Base-by-base conservation (phyloP, 1,140 invertebrate genomes). In the Calephelis nemesis region DNA sequence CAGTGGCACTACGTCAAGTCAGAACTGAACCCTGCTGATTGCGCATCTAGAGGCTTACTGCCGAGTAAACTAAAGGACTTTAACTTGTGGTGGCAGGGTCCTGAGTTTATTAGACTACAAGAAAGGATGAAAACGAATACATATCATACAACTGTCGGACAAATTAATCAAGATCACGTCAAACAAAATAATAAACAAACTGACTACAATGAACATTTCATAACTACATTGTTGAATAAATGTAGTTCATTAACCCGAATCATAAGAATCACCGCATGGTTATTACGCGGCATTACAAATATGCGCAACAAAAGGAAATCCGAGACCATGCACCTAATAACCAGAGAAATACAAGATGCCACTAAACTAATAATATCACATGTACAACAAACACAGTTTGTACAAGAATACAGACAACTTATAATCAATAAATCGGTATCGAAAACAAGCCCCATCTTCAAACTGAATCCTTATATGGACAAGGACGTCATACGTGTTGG, bases 1-100 rank as follows among this genome's bases (percentile, higher is more conserved):
- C 13, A 74, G 1, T 85, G 80, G 81, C 12, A 45, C 1, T 79
- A 85, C 52, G 67, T 86, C 1, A 68, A 65, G 15, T 76, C 77
- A 4, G 52, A 75, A 19, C 11, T 73, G 0, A 85, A 85, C 60
- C 81, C 82, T 52, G 82, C 78, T 7, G 76, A 80, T 64, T 71
- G 69, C 42, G 74, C 74, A 5, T 60, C 70, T 1, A 58, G 75
- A 66, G 75, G 78, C 9, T 6, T 77, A 9, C 48, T 54, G 10
- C 71, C 75, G 5, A 50, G 7, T 4, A 70, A 75, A 42, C 62
- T 79, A 13, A 10, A 49, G 9, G 60, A 73, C 13, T 70, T 70
- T 50, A 15, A 66, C 11, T 39, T 78, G 7, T 78, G 74, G 76
- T 78, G 72, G 72, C 48, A 74, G 9, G 76, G 72, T 5, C 76